phyloP scores from a whole-genome alignment of 1,140 invertebrate species.

The Micrasema minimum region DNA sequence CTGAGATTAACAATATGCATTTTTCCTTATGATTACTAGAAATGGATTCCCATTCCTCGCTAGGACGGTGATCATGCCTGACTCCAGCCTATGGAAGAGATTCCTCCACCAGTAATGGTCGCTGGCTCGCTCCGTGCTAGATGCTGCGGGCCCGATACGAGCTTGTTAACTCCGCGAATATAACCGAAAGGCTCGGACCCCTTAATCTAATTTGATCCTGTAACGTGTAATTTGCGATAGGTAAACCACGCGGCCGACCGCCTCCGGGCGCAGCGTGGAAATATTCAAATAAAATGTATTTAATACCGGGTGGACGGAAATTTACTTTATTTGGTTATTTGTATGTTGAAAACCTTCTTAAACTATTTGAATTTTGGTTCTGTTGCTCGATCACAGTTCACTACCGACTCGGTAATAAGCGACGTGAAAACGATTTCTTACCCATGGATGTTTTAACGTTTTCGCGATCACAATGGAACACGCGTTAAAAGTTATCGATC shows the following conservation, averaged over 20 bases:
- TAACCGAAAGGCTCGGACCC: slow-evolving; percentile 32
- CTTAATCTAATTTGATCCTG: slow-evolving; percentile 51
- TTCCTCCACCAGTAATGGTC: background rate
- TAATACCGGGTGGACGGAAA: slow-evolving; percentile 17
- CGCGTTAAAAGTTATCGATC: no score
- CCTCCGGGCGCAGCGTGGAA: slow-evolving; percentile 40
- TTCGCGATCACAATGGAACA: no score
- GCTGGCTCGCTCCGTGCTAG: slow-evolving; percentile 37
- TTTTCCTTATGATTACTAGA: no score
- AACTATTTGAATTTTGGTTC: no score
- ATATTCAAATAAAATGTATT: slow-evolving; percentile 48
- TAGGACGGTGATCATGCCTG: no score
- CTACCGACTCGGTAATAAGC: no score
- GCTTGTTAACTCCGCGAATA: slow-evolving; percentile 24
- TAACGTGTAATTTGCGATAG: slow-evolving; percentile 51
- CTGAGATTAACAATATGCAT: background rate
- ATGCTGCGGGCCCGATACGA: slow-evolving; percentile 28
- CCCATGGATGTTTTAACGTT: no score
- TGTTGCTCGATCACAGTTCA: no score
- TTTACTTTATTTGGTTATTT: background rate
- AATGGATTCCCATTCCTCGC: no score
- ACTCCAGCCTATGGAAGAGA: no score
- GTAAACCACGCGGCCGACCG: slow-evolving; percentile 38
- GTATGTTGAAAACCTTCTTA: background rate
- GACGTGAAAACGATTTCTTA: no score